Evolutionary conservation across 1,140 invertebrate species (phyloP), one percentile per base, ranked within the genome.

Genomic region (Radopholus similis): DNA sequence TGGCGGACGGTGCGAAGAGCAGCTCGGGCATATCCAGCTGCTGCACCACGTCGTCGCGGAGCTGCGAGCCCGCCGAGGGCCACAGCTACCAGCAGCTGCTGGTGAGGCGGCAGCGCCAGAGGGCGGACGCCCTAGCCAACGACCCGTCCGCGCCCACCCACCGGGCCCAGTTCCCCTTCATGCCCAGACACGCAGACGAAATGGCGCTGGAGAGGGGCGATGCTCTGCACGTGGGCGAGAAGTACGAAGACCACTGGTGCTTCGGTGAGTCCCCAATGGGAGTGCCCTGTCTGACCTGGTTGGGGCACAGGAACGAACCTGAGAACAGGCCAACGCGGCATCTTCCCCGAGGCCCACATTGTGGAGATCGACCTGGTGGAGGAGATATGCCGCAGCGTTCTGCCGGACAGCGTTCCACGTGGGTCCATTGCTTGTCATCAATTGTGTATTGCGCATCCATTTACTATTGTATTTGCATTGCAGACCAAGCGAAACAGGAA

Each of bases 201-300:
- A 90, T 97, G 56, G 91, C 93, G 82, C 87, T 97, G 11, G 93
- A 97, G 85, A 95, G 97, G 56, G 95, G 95, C 4, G 95, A 97
- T 84, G 92, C 93, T 4, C 89, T 97, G 72, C 95, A 96, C 80
- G 92, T 97, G 68, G 90, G 94, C 77, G 92, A 92, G 82, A 92
- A 96, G 83, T 91, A 90, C 13, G 94, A 97, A 73, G 94, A 97
- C 84, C 85, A 95, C 51, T 97, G 95, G 94, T 95, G 92, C 85
- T 92, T 95, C 89, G 93, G 66, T 68, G 18, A 21, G 21, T 70
- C 38, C 18, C n/a, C 13, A 34, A 26, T 23, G 9, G 9, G 5
- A 69, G 65, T 69, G n/a, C 28, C 9, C 21, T 21, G 13, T 34
- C 13, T 38, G 8, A 67, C 28, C 35, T n/a, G 13, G 5, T 70